Base-by-base conservation (phyloP, 30 jellyfish, hydroid and myxozoan genomes). In the Pelagia noctiluca region DNA sequence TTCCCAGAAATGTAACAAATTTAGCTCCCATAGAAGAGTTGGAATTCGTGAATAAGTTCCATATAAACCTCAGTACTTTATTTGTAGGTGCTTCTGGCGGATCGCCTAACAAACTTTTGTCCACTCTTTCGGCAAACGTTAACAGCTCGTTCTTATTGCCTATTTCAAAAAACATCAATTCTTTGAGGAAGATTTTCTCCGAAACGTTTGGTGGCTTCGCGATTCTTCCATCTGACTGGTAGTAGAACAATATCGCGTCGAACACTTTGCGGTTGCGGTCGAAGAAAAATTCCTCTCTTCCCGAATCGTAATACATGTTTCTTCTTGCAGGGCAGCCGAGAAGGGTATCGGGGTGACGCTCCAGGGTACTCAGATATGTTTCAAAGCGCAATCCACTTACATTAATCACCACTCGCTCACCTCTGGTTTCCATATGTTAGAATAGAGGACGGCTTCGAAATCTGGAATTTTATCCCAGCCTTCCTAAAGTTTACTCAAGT, bases 321-420 rank as follows among this genome's bases (percentile, higher is more conserved):
- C 97, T 65, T 42, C 76, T 63, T 25, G 85, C 32, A 11, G 84
- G 85, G 35, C 89, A 63, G 8, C 97, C 97, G 52, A 90, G 96
- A 18, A 90, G 78, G 1, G 97, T 90, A 70, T 90, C 62, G 2
- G 97, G 97, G 62, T 52, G 83, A 8, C 97, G 96, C 11, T 81
- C 94, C n/a, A 90, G 76, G 33, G 97, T 90, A 34, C 93, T 77
- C 61, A 83, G 93, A 74, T 28, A 80, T 1, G 97, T 90, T 79
- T 90, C 97, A 66, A 83, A 90, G 5, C 88, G 84, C 29, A 78
- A 36, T 10, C 97, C 97, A 57, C 97, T 90, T 2, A 90, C 85
- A 54, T 90, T 90, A 75, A 90, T 78, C 48, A 52, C 61, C 36
- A 89, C 52, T 3, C 97, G 87, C 25, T 82, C 91, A 2, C 35